A percentile compares a stretch with the other conserved stretches of the same genome.
These are phyloP conservation scores for Merodon equestris DNA, from an alignment of 2,888 invertebrate species.

Conservation along the genomic window DNA sequence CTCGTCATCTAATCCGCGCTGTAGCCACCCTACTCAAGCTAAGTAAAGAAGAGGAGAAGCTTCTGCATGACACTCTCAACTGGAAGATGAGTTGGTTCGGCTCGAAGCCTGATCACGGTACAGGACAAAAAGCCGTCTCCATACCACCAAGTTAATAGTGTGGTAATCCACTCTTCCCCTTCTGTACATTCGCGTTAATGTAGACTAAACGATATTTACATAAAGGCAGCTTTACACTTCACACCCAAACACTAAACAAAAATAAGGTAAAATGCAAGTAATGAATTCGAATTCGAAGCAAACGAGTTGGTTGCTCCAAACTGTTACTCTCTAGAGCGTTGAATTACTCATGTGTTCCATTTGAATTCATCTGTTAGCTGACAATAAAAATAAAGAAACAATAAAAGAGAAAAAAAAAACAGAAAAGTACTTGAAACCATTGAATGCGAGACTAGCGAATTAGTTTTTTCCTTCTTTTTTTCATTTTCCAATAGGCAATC, in stretches of 20 bases:
- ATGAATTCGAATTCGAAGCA: too few species aligned
- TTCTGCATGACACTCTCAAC: slow-evolving; percentile 82
- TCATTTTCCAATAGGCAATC: too few species aligned
- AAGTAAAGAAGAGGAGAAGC: slow-evolving; percentile 91
- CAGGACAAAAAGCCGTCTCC: slow-evolving; percentile 80
- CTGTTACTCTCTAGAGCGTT: slow-evolving; percentile 50
- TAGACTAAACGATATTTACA: slow-evolving; percentile 47
- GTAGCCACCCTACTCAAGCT: slow-evolving; percentile 91
- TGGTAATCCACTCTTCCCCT: slow-evolving; percentile 38
- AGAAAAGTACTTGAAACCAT: too few species aligned
- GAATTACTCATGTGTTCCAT: slow-evolving; percentile 47
- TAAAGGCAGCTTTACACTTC: slow-evolving; percentile 58
- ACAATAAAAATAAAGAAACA: slow-evolving; percentile 46
- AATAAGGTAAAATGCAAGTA: too few species aligned
- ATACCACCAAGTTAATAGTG: slow-evolving; percentile 82
- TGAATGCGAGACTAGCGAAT: neutral
- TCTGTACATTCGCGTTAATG: slow-evolving; percentile 22
- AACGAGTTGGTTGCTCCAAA: too few species aligned
- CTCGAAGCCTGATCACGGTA: slow-evolving; percentile 81
- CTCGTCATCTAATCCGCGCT: slow-evolving; percentile 92
- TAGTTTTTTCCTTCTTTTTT: too few species aligned
- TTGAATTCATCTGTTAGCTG: slow-evolving; percentile 54
- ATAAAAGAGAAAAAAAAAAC: slow-evolving; percentile 1
- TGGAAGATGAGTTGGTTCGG: slow-evolving; percentile 80
- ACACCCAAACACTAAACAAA: neutral